These are phyloP conservation scores for Lepidostoma basale DNA, from an alignment of 1,140 invertebrate genomes.

Conservation along the genomic window DNA sequence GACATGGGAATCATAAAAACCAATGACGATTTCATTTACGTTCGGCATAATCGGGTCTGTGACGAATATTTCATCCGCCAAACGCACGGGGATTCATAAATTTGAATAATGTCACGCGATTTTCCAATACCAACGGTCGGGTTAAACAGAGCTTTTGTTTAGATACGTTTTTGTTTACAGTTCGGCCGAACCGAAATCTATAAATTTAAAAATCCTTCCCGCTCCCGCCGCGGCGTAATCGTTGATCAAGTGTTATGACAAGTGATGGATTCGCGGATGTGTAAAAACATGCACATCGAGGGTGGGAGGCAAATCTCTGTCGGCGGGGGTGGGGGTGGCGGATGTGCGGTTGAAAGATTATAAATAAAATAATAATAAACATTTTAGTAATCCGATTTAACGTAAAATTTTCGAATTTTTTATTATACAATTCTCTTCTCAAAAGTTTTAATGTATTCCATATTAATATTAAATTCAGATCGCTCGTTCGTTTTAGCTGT, in stretches of 20 bases:
- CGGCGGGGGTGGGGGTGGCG: background rate
- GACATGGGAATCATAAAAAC: constrained; percentile 35
- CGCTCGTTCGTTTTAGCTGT: too few relatives aligned
- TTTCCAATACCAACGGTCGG: constrained; percentile 5
- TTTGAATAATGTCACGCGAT: constrained; percentile 35
- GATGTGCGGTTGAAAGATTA: background rate
- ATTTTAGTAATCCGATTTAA: too few relatives aligned
- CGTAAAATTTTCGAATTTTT: too few relatives aligned
- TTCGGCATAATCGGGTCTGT: constrained; percentile 29
- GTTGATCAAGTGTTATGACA: constrained; percentile 14
- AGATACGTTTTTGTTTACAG: constrained; percentile 24
- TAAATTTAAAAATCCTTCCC: constrained; percentile 19
- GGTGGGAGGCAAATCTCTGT: background rate
- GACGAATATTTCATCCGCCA: constrained; percentile 30
- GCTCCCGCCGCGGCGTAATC: background rate
- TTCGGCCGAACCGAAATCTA: constrained; percentile 12
- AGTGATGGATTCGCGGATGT: constrained; percentile 1
- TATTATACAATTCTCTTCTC: too few relatives aligned
- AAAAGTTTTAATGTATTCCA: too few relatives aligned
- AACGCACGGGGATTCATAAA: constrained; percentile 33
- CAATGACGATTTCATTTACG: constrained; percentile 39
- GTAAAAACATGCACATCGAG: background rate
- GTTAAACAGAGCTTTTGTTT: constrained; percentile 23
- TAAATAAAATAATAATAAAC: too few relatives aligned
- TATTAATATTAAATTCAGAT: too few relatives aligned